Base-by-base conservation (phyloP, 53 echinoderm and acorn worm species). In the Astropecten irregularis region DNA sequence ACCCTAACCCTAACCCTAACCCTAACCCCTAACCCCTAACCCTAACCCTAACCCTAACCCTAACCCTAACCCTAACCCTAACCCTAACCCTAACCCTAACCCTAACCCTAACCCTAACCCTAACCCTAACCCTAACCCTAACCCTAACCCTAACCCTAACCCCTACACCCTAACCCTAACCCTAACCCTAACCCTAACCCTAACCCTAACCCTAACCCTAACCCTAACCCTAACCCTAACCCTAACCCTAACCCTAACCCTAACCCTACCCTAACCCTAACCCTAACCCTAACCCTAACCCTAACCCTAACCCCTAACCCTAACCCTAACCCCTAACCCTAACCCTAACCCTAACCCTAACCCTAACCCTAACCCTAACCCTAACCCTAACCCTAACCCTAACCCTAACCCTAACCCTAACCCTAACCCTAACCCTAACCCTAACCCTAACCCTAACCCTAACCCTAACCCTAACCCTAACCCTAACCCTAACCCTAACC, bases 31-130 rank as follows among this genome's bases (percentile, higher is more conserved):
- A n/a, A n/a, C n/a, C n/a, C n/a, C n/a, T n/a, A 76, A 50, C 76
- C 76, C 76, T 76, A 76, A 76, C 76, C 76, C 76, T 76, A 76
- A 76, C 76, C 76, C 76, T 76, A 76, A 76, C 76, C 76, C 76
- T 76, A 76, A 46, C 47, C 47, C 47, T 46, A 46, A 46, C 8
- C 47, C 47, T 46, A 46, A 8, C 47, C 47, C 14, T 9, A 46
- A 46, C 47, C 47, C 47, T 46, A 46, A 46, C 47, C 47, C 47
- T 46, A 46, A 46, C 47, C 47, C 47, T 46, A 46, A 46, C 47
- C 47, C 47, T 46, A 46, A 46, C 47, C 47, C 47, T 46, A 46
- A 46, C 47, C 47, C 47, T 46, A 46, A 46, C 47, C 47, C 47
- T 46, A 46, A 46, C 47, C 47, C 47, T 46, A 46, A 46, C 47